Conservation (phyloP, 2,797 vertebrate species). For the Nyctalus aviator region DNA sequence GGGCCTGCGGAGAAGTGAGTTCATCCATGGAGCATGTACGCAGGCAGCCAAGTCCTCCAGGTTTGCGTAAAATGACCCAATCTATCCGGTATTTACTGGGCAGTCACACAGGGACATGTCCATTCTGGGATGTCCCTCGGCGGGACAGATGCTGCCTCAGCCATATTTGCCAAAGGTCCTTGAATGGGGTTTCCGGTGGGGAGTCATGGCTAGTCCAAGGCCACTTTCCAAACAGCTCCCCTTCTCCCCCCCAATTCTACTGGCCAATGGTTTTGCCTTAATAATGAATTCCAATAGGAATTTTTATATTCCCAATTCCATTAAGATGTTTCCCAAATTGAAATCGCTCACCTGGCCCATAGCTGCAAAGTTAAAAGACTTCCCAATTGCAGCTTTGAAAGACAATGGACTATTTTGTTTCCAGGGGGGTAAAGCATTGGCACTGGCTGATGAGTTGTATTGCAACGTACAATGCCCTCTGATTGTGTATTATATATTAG, state of each 20-base stretch:
- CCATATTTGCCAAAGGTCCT: constrained; percentile 62
- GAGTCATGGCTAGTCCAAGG: constrained; percentile 8
- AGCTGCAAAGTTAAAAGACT: constrained; percentile 57
- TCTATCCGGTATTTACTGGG: constrained; percentile 80
- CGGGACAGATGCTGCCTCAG: constrained; percentile 68
- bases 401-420: constrained; percentile 45
- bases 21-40: constrained; percentile 84
- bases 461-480: constrained; percentile 48
- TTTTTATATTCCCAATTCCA: neutral
- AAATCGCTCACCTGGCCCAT: constrained; percentile 61
- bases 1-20: constrained; percentile 82
- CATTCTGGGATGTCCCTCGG: constrained; percentile 77
- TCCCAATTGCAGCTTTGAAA: constrained; percentile 52
- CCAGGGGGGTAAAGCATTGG: constrained; percentile 23
- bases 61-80: constrained; percentile 82
- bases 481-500: constrained; percentile 57
- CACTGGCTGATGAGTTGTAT: constrained; percentile 57
- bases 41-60: constrained; percentile 80
- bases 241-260: neutral
- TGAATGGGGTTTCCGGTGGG: constrained; percentile 24
- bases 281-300: constrained; percentile 10
- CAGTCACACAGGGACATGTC: constrained; percentile 82
- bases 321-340: constrained; percentile 54
- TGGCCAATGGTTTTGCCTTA: constrained; percentile 29
- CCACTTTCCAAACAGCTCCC: neutral